These are phyloP conservation scores for Coenonympha arcania DNA, from an alignment of 2,888 invertebrate species.

Conservation along the genomic window DNA sequence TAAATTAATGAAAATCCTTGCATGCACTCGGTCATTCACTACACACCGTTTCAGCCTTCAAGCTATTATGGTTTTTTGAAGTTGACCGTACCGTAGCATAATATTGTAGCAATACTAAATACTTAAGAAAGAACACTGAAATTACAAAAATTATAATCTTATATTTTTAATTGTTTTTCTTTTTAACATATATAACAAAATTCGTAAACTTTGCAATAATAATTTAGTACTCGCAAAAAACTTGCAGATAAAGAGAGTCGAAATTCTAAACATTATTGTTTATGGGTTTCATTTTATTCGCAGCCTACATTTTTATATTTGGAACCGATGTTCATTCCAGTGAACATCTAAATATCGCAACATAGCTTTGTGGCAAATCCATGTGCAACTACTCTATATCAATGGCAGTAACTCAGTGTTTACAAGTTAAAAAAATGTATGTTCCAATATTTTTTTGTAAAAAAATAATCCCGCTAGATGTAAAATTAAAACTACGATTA, in stretches of 20 bases:
- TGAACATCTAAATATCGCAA: background rate
- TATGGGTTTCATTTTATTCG: background rate
- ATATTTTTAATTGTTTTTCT: background rate
- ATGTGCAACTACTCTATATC: background rate
- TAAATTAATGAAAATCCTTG: too few species aligned
- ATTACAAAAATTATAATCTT: background rate
- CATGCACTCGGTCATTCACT: too few species aligned
- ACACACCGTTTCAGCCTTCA: too few species aligned
- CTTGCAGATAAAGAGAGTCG: background rate
- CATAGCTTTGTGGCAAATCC: background rate
- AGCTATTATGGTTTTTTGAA: too few species aligned
- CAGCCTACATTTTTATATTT: slow-evolving; percentile 2
- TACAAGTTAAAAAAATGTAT: background rate
- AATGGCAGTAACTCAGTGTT: background rate
- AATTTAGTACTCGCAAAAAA: too few species aligned
- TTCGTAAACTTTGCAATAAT: too few species aligned
- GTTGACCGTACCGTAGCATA: too few species aligned
- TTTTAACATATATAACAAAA: too few species aligned
- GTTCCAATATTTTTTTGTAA: slow-evolving; percentile 2
- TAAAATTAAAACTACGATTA: slow-evolving; percentile 20
- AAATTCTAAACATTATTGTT: background rate
- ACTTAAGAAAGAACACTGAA: too few species aligned
- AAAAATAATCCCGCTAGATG: slow-evolving; percentile 13
- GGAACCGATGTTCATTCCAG: background rate
- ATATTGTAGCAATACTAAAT: too few species aligned